These are phyloP conservation scores for Acanthosepion pharaonis DNA, from an alignment of 2,888 invertebrate species.

Conservation along the genomic window DNA sequence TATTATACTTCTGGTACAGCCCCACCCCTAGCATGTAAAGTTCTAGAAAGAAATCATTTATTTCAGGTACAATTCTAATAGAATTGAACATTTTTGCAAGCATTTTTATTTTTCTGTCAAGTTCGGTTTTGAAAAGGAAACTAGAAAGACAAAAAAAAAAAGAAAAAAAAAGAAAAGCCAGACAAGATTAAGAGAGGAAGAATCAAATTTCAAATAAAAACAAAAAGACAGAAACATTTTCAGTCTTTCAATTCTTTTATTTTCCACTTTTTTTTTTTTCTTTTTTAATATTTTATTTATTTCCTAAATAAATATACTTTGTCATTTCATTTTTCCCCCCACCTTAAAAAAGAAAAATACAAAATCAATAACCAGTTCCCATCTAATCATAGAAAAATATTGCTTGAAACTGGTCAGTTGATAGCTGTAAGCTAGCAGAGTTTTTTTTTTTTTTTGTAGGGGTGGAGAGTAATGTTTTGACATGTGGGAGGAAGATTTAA, in stretches of 20 bases:
- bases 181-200: too few species aligned
- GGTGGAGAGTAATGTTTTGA: neutral
- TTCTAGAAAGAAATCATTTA: too few species aligned
- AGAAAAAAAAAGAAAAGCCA: too few species aligned
- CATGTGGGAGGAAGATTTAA: neutral
- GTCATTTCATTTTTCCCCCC: neutral
- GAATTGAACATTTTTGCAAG: too few species aligned
- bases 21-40: too few species aligned
- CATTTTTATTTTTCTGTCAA: too few species aligned
- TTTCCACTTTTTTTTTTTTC: neutral
- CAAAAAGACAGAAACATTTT: neutral
- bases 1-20: too few species aligned
- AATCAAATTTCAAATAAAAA: neutral
- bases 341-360: neutral
- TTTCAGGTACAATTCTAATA: too few species aligned
- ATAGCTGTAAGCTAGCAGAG: neutral
- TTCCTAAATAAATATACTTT: constrained; percentile 8
- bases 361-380: neutral
- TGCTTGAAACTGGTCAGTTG: neutral
- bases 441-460: neutral
- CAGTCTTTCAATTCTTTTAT: neutral
- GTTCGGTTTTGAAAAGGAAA: too few species aligned
- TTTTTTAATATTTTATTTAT: neutral
- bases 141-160: too few species aligned
- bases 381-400: constrained; percentile 18